Base-by-base conservation (phyloP, 2,113 vertebrate genomes). In the Prionailurus bengalensis region DNA sequence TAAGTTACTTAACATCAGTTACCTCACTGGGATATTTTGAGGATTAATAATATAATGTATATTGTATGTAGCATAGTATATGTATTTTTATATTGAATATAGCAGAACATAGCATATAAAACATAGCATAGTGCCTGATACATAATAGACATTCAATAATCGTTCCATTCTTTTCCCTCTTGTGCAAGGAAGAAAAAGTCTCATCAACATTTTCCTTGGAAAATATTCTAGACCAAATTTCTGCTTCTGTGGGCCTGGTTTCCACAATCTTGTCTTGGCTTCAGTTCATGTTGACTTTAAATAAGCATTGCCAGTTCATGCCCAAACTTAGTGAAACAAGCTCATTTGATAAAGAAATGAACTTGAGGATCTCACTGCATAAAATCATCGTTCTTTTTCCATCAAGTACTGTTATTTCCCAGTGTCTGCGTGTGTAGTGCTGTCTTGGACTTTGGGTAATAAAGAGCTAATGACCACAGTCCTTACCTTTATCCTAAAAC, bases 131-230 rank as follows among this genome's bases (percentile, higher is more conserved):
- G 27, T 83, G 21, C 85, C 84, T 73, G 36, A n/a, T 63, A 53
- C 4, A 29, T 68, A 79, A 42, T 31, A 81, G 33, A 42, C 63
- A 23, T 14, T 87, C 61, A 91, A 0, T 85, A 73, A 79, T 74
- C 61, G 12, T 85, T 76, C 71, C n/a, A 23, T 78, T 91, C 33
- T 55, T 97, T 97, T 86, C 27, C 63, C 21, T 83, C 83, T 74
- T 58, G 16, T 89, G 45, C 36, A 58, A 70, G 55, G 23, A 79
- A 85, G 89, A 76, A 93, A 94, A 93, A 82, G n/a, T 78, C 48
- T 33, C 89, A 45, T 89, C 82, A 97, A 10, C 51, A 81, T 96
- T 87, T 95, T 92, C 90, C 85, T 84, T 95, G 80, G 95, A 96
- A 83, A 94, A 89, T 86, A 83, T 51, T 81, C 19, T 80, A 84